These are phyloP conservation scores for Thyatira batis DNA, from an alignment of 2,888 invertebrate species.

Conservation along the genomic window DNA sequence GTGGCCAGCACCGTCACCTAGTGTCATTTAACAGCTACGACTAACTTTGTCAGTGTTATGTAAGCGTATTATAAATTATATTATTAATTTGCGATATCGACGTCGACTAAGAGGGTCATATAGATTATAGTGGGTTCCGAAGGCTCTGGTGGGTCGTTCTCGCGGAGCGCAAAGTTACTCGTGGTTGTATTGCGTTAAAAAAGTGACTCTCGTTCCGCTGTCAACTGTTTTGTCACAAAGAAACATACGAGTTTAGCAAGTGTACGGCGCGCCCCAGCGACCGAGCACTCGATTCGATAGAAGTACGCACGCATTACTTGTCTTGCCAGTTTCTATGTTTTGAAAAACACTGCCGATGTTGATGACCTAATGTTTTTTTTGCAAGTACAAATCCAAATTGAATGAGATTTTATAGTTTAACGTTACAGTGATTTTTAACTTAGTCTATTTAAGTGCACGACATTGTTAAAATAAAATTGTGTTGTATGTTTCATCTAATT, in stretches of 20 bases:
- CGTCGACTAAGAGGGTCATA: slow-evolving; percentile 15
- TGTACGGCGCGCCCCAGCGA: slow-evolving; percentile 41
- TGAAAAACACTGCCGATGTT: slow-evolving; percentile 75
- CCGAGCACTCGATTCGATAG: slow-evolving; percentile 45
- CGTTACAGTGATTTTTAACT: slow-evolving; percentile 79
- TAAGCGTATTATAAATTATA: slow-evolving; percentile 21
- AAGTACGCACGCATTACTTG: slow-evolving; percentile 79
- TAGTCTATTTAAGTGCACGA: slow-evolving; percentile 80
- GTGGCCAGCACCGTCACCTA: slow-evolving; percentile 42
- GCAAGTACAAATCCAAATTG: slow-evolving; percentile 82
- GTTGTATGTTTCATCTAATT: slow-evolving; percentile 80
- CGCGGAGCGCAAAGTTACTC: slow-evolving; percentile 55
- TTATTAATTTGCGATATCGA: slow-evolving; percentile 22
- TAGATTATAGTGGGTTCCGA: slow-evolving; percentile 10
- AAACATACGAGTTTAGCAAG: slow-evolving; percentile 57
- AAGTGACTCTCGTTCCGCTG: slow-evolving; percentile 62
- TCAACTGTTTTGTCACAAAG: slow-evolving; percentile 76
- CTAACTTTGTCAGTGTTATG: slow-evolving; percentile 66
- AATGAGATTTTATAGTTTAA: slow-evolving; percentile 80
- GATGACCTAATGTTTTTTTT: slow-evolving; percentile 70
- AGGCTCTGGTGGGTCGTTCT: slow-evolving; percentile 52
- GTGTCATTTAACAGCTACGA: slow-evolving; percentile 69
- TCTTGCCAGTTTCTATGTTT: slow-evolving; percentile 81
- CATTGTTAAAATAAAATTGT: slow-evolving; percentile 78
- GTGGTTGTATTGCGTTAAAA: slow-evolving; percentile 47